A percentile compares a stretch with the other conserved stretches of the same genome.
These are phyloP conservation scores for Amblyjoppa proteus DNA, from an alignment of 2,888 invertebrate genomes.

Conservation along the genomic window DNA sequence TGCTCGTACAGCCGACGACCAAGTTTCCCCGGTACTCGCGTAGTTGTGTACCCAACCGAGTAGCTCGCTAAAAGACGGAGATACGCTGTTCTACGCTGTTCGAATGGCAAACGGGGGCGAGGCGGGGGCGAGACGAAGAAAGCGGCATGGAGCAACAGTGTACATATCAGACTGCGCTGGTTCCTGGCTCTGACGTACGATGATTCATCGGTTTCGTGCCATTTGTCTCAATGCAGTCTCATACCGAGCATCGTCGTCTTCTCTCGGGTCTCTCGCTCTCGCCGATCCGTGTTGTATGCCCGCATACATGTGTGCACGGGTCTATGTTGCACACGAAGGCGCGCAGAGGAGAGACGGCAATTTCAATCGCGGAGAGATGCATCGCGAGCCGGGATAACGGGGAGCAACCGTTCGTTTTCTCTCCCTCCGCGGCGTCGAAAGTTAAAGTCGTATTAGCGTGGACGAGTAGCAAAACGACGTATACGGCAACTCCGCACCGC, in stretches of 20 bases:
- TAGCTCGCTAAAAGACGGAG: conserved; percentile 15
- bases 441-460: conserved; percentile 52
- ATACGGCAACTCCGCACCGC: neutral
- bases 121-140: conserved; percentile 27
- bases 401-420: conserved; percentile 48
- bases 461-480: conserved; percentile 19
- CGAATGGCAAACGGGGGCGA: conserved; percentile 6
- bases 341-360: conserved; percentile 72
- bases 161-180: conserved; percentile 48
- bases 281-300: conserved; percentile 3
- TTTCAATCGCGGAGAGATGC: conserved; percentile 76
- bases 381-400: conserved; percentile 70
- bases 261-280: conserved; percentile 18
- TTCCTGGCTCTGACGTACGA: conserved; percentile 78
- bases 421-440: conserved; percentile 33
- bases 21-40: conserved; percentile 37
- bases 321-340: conserved; percentile 14
- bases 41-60: conserved; percentile 24
- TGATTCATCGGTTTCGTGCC: conserved; percentile 79
- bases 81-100: conserved; percentile 6
- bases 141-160: conserved; percentile 21
- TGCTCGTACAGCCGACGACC: neutral
- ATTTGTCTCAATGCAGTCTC: conserved; percentile 81
- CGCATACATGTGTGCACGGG: neutral
- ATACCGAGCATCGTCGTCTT: conserved; percentile 69